phyloP scores from a whole-genome alignment of 2,113 vertebrate species.

The Neodontobutis hainanensis region DNA sequence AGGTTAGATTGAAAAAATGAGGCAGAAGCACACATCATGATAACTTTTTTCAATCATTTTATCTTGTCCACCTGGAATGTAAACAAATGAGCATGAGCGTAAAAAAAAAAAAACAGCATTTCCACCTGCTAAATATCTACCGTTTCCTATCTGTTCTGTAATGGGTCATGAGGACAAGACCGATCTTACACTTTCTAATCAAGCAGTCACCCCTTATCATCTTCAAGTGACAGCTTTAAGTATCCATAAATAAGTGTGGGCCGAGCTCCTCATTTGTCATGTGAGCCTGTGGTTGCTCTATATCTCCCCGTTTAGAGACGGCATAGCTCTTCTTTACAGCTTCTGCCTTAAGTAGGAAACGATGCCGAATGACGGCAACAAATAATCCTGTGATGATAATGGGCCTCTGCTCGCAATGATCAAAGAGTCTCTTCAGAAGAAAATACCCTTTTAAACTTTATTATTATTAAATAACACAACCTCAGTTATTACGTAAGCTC shows the following conservation, averaged over 20 bases:
- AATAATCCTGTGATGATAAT: constrained; percentile 73
- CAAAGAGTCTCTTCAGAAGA: constrained; percentile 42
- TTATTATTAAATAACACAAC: constrained; percentile 60
- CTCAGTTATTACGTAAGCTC: constrained; percentile 34
- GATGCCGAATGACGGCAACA: constrained; percentile 64
- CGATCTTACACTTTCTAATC: constrained; percentile 71
- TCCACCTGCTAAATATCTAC: constrained; percentile 19
- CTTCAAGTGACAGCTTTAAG: constrained; percentile 69
- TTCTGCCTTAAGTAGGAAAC: constrained; percentile 60
- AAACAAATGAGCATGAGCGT: constrained; percentile 36
- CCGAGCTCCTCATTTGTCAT: constrained; percentile 70
- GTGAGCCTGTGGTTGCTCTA: constrained; percentile 53
- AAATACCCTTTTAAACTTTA: constrained; percentile 59
- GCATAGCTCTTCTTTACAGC: constrained; percentile 74
- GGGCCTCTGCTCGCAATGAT: constrained; percentile 48
- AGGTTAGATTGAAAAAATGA: constrained; percentile 17
- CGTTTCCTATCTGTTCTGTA: constrained; percentile 50
- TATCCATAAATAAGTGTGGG: constrained; percentile 73
- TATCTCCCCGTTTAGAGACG: constrained; percentile 65
- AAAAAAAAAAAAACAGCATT: constrained; percentile 25
- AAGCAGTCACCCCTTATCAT: constrained; percentile 74
- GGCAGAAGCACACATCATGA: constrained; percentile 15
- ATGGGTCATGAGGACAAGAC: constrained; percentile 44
- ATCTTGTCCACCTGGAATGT: constrained; percentile 29
- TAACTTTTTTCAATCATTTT: constrained; percentile 29